Conservation (phyloP, 2,888 invertebrate species). For the Panzeria rudis region DNA sequence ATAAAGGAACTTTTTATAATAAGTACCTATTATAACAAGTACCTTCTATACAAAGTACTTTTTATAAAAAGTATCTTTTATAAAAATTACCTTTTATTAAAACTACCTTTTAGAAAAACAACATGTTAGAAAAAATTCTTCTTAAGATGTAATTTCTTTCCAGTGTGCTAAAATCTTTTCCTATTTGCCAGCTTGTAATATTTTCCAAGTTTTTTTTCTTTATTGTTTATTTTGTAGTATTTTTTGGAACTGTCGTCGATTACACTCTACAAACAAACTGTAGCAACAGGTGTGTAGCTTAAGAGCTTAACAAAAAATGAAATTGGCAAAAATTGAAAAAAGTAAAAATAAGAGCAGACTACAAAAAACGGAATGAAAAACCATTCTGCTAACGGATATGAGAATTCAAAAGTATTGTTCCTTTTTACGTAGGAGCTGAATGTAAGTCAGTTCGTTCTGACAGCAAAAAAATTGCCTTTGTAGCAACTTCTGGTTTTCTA, state of each 20-base stretch:
- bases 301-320: neutral
- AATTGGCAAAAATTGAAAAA: constrained; percentile 12
- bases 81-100: neutral
- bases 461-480: neutral
- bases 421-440: constrained; percentile 23
- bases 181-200: constrained; percentile 5
- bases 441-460: constrained; percentile 11
- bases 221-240: constrained; percentile 21
- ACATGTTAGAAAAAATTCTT: neutral
- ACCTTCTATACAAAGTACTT: neutral
- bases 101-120: neutral
- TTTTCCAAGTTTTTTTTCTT: constrained; percentile 4
- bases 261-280: constrained; percentile 4
- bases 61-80: neutral
- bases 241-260: neutral
- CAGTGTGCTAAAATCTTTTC: constrained; percentile 1
- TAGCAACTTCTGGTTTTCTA: neutral
- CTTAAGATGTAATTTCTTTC: neutral
- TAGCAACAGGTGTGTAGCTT: constrained; percentile 60
- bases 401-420: constrained; percentile 74
- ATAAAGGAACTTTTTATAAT: no score
- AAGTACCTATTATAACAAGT: neutral
- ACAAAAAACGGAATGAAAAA: constrained; percentile 43
- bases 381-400: constrained; percentile 79
- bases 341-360: neutral